phyloP scores from a whole-genome alignment of 2,113 vertebrate species.

The Pelvicachromis taeniatus region DNA sequence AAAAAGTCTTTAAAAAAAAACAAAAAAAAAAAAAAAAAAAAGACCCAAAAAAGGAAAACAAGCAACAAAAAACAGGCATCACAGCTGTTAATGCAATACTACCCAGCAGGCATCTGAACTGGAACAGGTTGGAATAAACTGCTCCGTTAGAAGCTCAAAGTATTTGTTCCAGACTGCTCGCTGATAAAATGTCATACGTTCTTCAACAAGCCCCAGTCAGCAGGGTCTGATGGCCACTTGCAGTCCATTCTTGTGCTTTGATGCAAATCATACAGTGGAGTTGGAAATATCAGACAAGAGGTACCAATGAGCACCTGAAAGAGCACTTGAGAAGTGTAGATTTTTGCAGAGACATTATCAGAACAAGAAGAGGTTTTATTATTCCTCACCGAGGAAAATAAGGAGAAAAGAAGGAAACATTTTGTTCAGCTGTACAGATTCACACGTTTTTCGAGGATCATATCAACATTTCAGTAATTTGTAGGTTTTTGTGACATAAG shows the following conservation, averaged over 20 bases:
- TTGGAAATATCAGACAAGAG: neutral
- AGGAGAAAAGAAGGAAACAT: neutral
- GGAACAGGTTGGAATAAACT: neutral
- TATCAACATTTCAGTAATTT: neutral
- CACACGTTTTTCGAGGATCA: rapidly evolving
- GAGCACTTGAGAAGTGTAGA: neutral
- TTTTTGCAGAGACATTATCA: neutral
- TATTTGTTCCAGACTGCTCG: neutral
- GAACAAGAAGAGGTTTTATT: neutral
- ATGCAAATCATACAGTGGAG: conserved; percentile 21
- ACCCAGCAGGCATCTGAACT: neutral
- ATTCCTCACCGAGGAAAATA: neutral
- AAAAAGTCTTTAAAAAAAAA: too few species aligned
- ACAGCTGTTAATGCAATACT: neutral
- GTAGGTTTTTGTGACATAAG: neutral
- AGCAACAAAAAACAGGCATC: neutral
- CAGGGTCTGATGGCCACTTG: conserved; percentile 7
- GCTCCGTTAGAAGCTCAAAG: neutral
- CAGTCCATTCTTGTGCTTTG: conserved; percentile 18
- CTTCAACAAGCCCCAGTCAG: neutral
- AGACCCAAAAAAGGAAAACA: neutral
- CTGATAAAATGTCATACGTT: conserved; percentile 6
- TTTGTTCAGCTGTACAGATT: neutral
- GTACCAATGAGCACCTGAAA: neutral
- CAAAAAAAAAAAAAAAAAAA: too few species aligned